Conservation (phyloP, 2,113 vertebrate species). For the Oenanthe oenanthe region DNA sequence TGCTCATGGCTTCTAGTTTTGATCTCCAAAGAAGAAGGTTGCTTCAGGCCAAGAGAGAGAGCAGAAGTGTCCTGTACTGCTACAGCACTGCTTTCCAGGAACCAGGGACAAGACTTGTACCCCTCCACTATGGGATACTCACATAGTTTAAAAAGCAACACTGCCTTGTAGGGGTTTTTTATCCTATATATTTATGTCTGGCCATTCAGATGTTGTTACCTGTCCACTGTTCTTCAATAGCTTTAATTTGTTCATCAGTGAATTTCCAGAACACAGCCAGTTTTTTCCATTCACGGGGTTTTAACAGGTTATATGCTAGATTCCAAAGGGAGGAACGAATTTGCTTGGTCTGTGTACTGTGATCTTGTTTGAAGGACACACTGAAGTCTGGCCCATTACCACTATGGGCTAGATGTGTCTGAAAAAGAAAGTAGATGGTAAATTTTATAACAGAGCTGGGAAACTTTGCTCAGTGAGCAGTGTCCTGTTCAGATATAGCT, state of each 20-base stretch:
- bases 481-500: background rate
- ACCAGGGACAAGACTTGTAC: background rate
- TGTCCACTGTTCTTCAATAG: conserved; percentile 89
- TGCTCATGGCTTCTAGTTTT: background rate
- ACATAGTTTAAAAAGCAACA: background rate
- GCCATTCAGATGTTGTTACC: conserved; percentile 68
- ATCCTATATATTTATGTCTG: background rate
- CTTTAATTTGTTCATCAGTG: conserved; percentile 81
- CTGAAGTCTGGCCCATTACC: conserved; percentile 59
- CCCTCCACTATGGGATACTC: background rate
- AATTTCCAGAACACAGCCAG: conserved; percentile 85
- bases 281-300: conserved; percentile 84
- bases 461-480: background rate
- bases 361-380: conserved; percentile 90
- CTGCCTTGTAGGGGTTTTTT: background rate
- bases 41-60: background rate
- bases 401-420: conserved; percentile 70
- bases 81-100: background rate
- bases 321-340: conserved; percentile 82
- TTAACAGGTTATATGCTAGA: conserved; percentile 82
- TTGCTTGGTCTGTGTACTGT: conserved; percentile 80
- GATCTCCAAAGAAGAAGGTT: background rate
- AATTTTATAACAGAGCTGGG: background rate
- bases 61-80: background rate
- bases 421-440: conserved; percentile 63